Conservation (phyloP, 2,888 invertebrate genomes). For the Drosophila mimica region DNA sequence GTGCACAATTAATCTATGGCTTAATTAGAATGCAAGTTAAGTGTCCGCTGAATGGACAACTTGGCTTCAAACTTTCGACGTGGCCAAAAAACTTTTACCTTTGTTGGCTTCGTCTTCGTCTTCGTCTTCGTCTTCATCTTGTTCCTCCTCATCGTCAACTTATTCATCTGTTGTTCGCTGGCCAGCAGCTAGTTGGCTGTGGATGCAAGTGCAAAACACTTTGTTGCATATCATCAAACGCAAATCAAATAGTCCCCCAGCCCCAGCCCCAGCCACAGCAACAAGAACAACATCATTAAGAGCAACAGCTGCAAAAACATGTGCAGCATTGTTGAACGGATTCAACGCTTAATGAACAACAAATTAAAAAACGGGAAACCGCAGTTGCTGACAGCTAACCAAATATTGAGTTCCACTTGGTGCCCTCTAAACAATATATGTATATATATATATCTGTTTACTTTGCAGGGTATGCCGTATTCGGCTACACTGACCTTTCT, state of each 20-base stretch:
- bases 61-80: slow-evolving; percentile 35
- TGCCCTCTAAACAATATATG: not conserved
- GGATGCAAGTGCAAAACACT: slow-evolving; percentile 38
- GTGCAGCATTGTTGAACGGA: not conserved
- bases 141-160: not conserved
- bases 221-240: slow-evolving; percentile 44
- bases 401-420: slow-evolving; percentile 25
- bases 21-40: slow-evolving; percentile 62
- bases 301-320: slow-evolving; percentile 16
- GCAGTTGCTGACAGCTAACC: slow-evolving; percentile 16
- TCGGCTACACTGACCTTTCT: not conserved
- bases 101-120: not conserved
- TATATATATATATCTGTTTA: not conserved
- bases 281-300: not conserved
- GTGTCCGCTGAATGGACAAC: slow-evolving; percentile 26
- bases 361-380: not conserved
- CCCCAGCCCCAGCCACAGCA: slow-evolving; percentile 19
- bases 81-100: slow-evolving; percentile 42
- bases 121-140: not conserved
- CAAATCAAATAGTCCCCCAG: slow-evolving; percentile 37
- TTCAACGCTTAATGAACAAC: slow-evolving; percentile 21
- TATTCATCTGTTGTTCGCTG: not conserved
- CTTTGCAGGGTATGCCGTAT: slow-evolving; percentile 15
- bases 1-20: slow-evolving; percentile 60
- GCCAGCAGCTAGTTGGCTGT: not conserved